These are phyloP conservation scores for Excalfactoria chinensis DNA, from an alignment of 2,113 vertebrate genomes.

Conservation along the genomic window DNA sequence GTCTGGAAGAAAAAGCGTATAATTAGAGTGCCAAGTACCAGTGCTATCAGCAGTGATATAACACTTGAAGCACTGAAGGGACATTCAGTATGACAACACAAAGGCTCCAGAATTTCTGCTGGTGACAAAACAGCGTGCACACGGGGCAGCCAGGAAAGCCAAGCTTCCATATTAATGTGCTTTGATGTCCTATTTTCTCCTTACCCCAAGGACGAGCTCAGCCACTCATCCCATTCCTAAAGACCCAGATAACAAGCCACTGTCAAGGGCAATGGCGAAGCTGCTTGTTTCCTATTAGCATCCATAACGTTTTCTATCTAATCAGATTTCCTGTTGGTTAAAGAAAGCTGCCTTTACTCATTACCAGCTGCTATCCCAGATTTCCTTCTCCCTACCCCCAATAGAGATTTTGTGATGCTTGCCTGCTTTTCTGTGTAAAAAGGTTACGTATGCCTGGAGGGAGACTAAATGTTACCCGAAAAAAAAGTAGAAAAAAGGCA, in stretches of 20 bases:
- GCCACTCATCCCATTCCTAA: not conserved
- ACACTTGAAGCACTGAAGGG: not conserved
- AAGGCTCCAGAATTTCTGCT: not conserved
- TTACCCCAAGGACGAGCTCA: not conserved
- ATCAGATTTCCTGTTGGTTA: slow-evolving; percentile 43
- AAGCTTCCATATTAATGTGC: not conserved
- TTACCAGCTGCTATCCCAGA: slow-evolving; percentile 38
- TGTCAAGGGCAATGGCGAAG: slow-evolving; percentile 8
- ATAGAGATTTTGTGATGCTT: not conserved
- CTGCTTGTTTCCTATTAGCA: not conserved
- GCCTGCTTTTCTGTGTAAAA: slow-evolving; percentile 60
- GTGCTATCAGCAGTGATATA: not conserved
- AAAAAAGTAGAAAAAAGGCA: not conserved
- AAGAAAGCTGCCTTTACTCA: slow-evolving; percentile 25
- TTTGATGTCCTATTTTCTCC: not conserved
- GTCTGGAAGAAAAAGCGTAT: not conserved
- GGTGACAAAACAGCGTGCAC: not conserved
- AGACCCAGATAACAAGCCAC: not conserved
- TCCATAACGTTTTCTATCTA: slow-evolving; percentile 11
- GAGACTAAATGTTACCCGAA: not conserved
- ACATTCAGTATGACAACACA: not conserved
- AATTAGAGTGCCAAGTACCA: slow-evolving; percentile 10
- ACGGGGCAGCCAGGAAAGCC: not conserved
- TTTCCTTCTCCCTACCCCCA: slow-evolving; percentile 13
- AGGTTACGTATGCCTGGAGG: slow-evolving; percentile 58